Base-by-base conservation (phyloP, 2,797 vertebrate genomes). In the Aeoliscus strigatus region DNA sequence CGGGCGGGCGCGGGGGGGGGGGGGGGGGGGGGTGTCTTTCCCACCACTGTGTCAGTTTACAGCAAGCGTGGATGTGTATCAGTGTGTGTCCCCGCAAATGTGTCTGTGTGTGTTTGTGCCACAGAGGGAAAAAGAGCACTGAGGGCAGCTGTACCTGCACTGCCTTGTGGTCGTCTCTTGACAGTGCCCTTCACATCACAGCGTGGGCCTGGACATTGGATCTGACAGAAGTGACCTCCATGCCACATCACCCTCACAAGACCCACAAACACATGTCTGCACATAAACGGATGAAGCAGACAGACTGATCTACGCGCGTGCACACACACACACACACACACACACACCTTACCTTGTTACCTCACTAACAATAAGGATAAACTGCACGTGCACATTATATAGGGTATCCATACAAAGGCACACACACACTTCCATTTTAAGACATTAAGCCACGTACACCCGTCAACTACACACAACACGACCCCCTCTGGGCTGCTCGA, bases 131-230 rank as follows among this genome's bases (percentile, higher is more conserved):
- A n/a, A 82, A 76, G 78, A 82, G 75, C 79, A 79, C 75, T 35
- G 71, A 65, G 78, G 74, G 86, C 86, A 88, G 82, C 74, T 79
- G 88, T 86, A 88, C 82, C 91, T 89, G 90, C 47, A 75, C 62
- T 73, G 68, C 83, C 87, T 89, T 54, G 73, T 81, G 84, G 87
- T 86, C 77, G 75, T 85, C 88, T 85, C 84, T 70, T 89, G 92
- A 87, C 89, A 89, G 85, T 81, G 80, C 82, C 88, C 86, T 91
- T 94, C 91, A 89, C 86, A 88, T 91, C 48, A 66, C 88, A 86
- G 87, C 86, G 81, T 76, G 84, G 53, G 77, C 61, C 48, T 49
- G 82, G 80, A 77, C 79, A 90, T 86, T 67, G 47, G 82, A 91
- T 88, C 81, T 92, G 91, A 96, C 90, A 94, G 81, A 77, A 80